Conservation (phyloP, 1,140 invertebrate genomes). For the Leptonema lineaticorne region DNA sequence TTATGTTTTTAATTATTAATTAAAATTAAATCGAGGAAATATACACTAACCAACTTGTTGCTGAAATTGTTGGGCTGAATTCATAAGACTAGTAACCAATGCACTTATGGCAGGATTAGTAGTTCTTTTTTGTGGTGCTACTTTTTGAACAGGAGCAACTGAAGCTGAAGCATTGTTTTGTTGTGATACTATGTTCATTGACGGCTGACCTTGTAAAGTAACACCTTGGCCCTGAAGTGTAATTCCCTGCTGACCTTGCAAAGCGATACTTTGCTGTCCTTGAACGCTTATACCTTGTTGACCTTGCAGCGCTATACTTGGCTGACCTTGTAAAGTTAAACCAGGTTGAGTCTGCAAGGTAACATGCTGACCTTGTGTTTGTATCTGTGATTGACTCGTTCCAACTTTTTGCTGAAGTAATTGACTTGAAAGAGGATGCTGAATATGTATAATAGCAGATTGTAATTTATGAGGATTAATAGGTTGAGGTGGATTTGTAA, state of each 20-base stretch:
- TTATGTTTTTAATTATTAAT: too few relatives aligned
- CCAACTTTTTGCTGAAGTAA: slow-evolving; percentile 43
- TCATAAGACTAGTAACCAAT: slow-evolving; percentile 75
- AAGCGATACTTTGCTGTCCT: slow-evolving; percentile 21
- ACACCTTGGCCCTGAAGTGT: slow-evolving; percentile 13
- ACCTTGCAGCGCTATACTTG: slow-evolving; percentile 22
- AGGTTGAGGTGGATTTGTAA: slow-evolving; percentile 54
- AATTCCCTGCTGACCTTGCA: slow-evolving; percentile 28
- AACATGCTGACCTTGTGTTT: slow-evolving; percentile 17
- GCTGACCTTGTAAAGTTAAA: slow-evolving; percentile 30
- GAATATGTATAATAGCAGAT: slow-evolving; percentile 55
- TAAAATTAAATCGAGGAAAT: too few relatives aligned
- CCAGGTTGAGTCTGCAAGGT: slow-evolving; percentile 30
- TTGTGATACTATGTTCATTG: slow-evolving; percentile 28
- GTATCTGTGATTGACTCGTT: slow-evolving; percentile 24
- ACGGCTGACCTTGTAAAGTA: slow-evolving; percentile 26
- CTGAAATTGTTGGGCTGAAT: slow-evolving; percentile 75
- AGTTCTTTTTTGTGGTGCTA: slow-evolving; percentile 61
- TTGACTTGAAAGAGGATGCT: slow-evolving; percentile 52
- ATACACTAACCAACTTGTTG: slow-evolving; percentile 60
- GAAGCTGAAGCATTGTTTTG: slow-evolving; percentile 23
- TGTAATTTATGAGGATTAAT: slow-evolving; percentile 57
- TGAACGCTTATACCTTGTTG: slow-evolving; percentile 34
- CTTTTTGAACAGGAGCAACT: slow-evolving; percentile 51
- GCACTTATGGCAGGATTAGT: slow-evolving; percentile 74